Conservation (phyloP, 2,113 vertebrate genomes). For the Brachirus orientalis region DNA sequence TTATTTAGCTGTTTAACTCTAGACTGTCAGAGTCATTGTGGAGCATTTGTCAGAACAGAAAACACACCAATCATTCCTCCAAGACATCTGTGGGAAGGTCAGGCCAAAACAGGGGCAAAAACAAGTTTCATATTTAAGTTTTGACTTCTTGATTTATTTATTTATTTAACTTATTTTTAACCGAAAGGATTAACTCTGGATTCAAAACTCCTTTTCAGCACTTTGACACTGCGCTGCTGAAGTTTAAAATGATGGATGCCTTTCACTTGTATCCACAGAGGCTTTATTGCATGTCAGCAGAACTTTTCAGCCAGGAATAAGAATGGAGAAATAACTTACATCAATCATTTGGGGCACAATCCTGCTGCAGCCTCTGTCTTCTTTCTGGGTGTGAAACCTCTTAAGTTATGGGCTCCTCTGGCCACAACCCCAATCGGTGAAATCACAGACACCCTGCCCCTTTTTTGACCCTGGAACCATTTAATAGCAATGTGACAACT, state of each 20-base stretch:
- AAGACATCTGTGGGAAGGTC: neutral
- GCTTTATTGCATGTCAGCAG: constrained; percentile 62
- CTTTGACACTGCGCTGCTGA: constrained; percentile 44
- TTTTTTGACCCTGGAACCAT: constrained; percentile 17
- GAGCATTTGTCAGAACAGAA: neutral
- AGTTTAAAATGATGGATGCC: constrained; percentile 65
- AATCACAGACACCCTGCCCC: constrained; percentile 7
- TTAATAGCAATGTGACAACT: constrained; percentile 19
- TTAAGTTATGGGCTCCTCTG: constrained; percentile 10
- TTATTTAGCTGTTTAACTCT: too few species aligned
- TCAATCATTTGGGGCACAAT: constrained; percentile 60
- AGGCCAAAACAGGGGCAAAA: neutral
- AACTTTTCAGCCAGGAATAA: constrained; percentile 64
- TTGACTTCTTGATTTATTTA: constrained; percentile 19
- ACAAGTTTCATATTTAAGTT: neutral
- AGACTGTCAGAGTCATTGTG: too few species aligned
- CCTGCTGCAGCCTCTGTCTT: constrained; percentile 15
- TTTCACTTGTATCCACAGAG: constrained; percentile 47
- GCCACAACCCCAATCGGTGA: neutral
- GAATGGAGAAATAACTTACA: constrained; percentile 60
- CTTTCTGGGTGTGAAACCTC: constrained; percentile 14
- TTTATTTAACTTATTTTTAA: constrained; percentile 16
- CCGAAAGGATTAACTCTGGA: constrained; percentile 14
- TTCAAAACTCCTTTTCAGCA: constrained; percentile 52
- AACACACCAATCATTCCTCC: too few species aligned